Percentiles rank a stretch among this genome's conserved stretches.
Conservation (phyloP, 2,113 vertebrate species). For the Pavo muticus region DNA sequence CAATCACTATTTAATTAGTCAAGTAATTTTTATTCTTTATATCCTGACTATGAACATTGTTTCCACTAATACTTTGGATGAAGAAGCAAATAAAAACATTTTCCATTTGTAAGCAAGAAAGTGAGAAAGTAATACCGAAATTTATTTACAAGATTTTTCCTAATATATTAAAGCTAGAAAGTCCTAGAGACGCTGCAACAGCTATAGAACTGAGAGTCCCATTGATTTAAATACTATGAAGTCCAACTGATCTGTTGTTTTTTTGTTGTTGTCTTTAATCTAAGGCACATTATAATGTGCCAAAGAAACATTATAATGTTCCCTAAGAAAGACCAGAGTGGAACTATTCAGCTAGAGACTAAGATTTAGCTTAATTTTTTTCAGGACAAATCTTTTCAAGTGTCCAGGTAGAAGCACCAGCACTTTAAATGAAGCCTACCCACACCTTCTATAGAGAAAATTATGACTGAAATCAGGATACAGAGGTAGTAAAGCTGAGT, state of each 20-base stretch:
- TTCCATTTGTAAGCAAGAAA: not conserved
- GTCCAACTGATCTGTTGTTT: not conserved
- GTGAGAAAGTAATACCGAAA: not conserved
- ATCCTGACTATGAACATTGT: not conserved
- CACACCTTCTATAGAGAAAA: not conserved
- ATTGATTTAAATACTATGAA: not conserved
- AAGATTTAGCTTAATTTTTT: not conserved
- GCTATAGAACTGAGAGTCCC: not conserved
- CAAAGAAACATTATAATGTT: not conserved
- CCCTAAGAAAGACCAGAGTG: not conserved
- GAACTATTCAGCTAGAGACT: not conserved
- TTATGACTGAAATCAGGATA: not conserved
- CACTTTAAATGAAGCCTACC: not conserved
- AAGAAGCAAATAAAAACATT: not conserved
- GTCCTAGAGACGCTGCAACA: not conserved
- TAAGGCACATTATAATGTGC: not conserved
- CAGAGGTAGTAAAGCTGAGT: not conserved
- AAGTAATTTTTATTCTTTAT: not conserved
- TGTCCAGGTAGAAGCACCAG: not conserved
- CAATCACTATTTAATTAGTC: not conserved
- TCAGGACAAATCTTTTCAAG: not conserved
- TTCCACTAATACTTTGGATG: not conserved
- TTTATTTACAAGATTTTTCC: not conserved
- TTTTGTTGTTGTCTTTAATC: not conserved
- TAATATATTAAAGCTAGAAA: not conserved